phyloP scores from a whole-genome alignment of 2,113 vertebrate genomes.

The Calidris pygmaea region DNA sequence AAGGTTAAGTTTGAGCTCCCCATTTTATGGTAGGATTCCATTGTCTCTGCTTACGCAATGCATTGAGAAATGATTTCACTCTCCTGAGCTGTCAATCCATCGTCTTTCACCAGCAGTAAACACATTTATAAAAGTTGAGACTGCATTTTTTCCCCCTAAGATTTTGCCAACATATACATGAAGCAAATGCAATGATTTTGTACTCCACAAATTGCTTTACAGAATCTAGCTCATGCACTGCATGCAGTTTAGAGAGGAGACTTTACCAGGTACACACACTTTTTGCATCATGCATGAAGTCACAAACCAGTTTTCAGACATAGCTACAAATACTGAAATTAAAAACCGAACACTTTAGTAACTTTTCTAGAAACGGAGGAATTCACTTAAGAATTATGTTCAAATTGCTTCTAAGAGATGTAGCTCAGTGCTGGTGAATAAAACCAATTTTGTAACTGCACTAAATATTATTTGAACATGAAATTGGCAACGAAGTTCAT shows the following conservation, averaged over 20 bases:
- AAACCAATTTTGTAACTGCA: slow-evolving; percentile 38
- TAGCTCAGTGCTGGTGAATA: slow-evolving; percentile 36
- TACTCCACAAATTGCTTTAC: slow-evolving; percentile 10
- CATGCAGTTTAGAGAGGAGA: slow-evolving; percentile 67
- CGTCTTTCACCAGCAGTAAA: slow-evolving; percentile 26
- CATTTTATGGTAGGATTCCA: not conserved
- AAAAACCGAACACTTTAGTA: not conserved
- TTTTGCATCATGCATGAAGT: slow-evolving; percentile 70
- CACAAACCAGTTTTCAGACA: slow-evolving; percentile 23
- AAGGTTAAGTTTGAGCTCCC: not conserved
- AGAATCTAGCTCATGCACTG: slow-evolving; percentile 70
- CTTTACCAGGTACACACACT: slow-evolving; percentile 52
- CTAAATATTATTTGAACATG: slow-evolving; percentile 47
- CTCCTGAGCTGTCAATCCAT: slow-evolving; percentile 11
- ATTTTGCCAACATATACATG: slow-evolving; percentile 36
- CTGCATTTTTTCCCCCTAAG: not conserved
- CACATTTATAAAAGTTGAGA: slow-evolving; percentile 22
- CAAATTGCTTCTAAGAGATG: slow-evolving; percentile 3
- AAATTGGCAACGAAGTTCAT: slow-evolving; percentile 70
- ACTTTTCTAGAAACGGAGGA: not conserved
- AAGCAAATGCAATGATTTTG: slow-evolving; percentile 53
- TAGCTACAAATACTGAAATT: not conserved
- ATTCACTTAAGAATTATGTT: not conserved
- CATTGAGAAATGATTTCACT: not conserved
- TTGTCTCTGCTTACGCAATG: not conserved